A percentile compares a stretch with the other conserved stretches of the same genome.
Evolutionary conservation across 2,113 vertebrate species (phyloP).

Genomic region (Daphoenositta chrysoptera): DNA sequence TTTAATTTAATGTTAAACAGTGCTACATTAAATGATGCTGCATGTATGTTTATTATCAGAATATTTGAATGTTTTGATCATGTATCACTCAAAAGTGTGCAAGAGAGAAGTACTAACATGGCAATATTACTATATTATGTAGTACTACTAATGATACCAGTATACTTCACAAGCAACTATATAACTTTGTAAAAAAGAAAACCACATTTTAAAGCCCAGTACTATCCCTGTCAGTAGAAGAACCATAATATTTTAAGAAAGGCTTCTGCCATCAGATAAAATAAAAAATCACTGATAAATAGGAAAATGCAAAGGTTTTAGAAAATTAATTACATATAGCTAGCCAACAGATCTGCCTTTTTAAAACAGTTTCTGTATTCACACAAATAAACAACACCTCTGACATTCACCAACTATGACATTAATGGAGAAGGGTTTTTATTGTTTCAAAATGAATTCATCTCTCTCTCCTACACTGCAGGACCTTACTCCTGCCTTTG

Average conservation of each 20-base stretch:
- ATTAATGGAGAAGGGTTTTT: background rate
- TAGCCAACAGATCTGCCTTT: background rate
- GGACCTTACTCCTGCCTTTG: background rate
- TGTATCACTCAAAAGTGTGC: background rate
- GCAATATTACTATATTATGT: background rate
- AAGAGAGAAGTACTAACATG: background rate
- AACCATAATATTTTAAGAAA: background rate
- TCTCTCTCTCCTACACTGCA: background rate
- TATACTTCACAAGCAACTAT: background rate
- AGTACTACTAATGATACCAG: background rate
- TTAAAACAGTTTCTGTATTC: background rate
- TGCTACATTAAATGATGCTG: background rate
- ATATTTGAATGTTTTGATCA: background rate
- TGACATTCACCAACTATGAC: background rate
- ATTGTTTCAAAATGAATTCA: background rate
- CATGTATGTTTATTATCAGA: background rate
- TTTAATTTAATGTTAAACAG: background rate
- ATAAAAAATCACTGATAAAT: background rate
- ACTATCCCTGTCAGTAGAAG: background rate
- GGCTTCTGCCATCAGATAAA: background rate
- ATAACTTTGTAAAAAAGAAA: background rate
- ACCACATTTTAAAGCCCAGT: background rate
- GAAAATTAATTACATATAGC: background rate
- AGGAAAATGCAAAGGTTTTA: background rate
- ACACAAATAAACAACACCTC: background rate